Base-by-base conservation (phyloP, 1,140 invertebrate species). In the Triops cancriformis region DNA sequence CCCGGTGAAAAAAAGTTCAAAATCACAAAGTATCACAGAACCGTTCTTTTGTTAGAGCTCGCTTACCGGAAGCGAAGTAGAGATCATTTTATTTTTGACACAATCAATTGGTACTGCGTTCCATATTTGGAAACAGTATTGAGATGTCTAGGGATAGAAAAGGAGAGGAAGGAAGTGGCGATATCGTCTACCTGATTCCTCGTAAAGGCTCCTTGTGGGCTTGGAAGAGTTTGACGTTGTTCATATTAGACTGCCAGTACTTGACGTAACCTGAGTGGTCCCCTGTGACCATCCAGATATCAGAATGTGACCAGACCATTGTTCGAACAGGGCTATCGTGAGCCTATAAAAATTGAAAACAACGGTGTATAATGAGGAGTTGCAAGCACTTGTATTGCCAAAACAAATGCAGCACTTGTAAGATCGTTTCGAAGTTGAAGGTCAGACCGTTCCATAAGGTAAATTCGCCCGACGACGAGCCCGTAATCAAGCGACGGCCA, bases 231-330 rank as follows among this genome's bases (percentile, higher is more conserved):
- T 99, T 99, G 26, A 99, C 98, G 87, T 99, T 99, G 88, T 99
- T 99, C 98, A 99, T 99, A 87, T 99, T 99, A 81, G 96, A 97
- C 88, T 99, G 98, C 98, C 98, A 99, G 87, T 99, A 99, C 84
- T 99, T 99, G 72, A 99, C 95, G 84, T 95, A 99, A 42, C 98
- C 98, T 73, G 92, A 92, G 84, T 99, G 96, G 87, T 99, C 98
- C 12, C 95, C 98, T 0, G 98, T 99, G 72, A 99, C 93, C 96
- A 99, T 98, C 98, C 98, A 99, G 81, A 93, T 92, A 87, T 99
- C 97, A 84, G 97, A 98, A 84, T 98, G 95, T 45, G 96, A 98
- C 98, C 98, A 99, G 14, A 97, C 93, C 97, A 99, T 99, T 26
- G 96, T 96, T 77, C 98, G 88, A 9, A 99, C 97, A 10, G 97